These are phyloP conservation scores for Saccostrea cuccullata DNA, from an alignment of 1,140 invertebrate genomes.

Conservation along the genomic window DNA sequence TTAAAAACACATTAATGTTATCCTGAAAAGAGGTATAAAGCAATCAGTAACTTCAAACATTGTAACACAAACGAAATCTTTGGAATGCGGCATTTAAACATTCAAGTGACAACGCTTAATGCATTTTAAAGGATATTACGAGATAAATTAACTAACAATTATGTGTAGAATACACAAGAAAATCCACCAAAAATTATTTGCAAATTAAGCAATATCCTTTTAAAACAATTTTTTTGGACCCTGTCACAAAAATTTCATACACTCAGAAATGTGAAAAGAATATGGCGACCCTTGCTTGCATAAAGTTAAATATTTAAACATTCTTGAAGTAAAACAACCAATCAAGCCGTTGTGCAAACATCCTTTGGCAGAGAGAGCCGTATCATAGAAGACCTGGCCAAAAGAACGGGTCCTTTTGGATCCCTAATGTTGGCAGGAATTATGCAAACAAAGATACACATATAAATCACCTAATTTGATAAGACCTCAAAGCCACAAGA, in stretches of 20 bases:
- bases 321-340: conserved; percentile 33
- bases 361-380: conserved; percentile 10
- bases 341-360: conserved; percentile 24
- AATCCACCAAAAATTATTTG: neutral
- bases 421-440: conserved; percentile 24
- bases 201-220: neutral
- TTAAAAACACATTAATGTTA: conserved; percentile 76
- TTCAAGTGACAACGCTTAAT: conserved; percentile 15
- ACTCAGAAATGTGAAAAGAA: conserved; percentile 18
- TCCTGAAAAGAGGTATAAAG: conserved; percentile 72
- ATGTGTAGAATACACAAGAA: neutral
- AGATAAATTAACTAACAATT: conserved; percentile 10
- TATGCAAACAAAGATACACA: conserved; percentile 32
- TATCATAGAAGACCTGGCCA: neutral
- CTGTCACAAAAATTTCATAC: conserved; percentile 5
- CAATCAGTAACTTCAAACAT: conserved; percentile 13
- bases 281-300: conserved; percentile 21
- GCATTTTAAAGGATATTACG: neutral
- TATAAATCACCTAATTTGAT: conserved; percentile 36
- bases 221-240: neutral
- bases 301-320: conserved; percentile 37
- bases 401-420: neutral
- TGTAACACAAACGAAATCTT: conserved; percentile 16
- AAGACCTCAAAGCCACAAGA: conserved; percentile 29
- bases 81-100: conserved; percentile 32